These are phyloP conservation scores for Xestoiulus laeticollis DNA, from an alignment of 2,888 invertebrate species.

Conservation along the genomic window DNA sequence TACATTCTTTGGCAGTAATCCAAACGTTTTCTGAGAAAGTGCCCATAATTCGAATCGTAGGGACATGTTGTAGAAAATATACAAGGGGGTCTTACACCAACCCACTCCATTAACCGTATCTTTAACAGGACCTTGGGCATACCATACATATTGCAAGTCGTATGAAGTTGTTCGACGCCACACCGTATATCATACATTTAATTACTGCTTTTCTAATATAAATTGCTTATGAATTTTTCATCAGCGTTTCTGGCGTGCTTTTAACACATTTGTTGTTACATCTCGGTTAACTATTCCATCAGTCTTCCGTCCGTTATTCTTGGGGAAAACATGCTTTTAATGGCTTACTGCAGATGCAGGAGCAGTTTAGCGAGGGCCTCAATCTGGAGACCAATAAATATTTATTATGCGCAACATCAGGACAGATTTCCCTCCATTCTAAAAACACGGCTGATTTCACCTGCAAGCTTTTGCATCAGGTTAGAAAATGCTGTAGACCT, in stretches of 20 bases:
- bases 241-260: not conserved
- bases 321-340: not conserved
- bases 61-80: not conserved
- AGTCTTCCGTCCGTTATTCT: not conserved
- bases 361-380: not conserved
- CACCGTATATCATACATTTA: not conserved
- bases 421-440: not conserved
- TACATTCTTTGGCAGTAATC: not conserved
- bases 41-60: not conserved
- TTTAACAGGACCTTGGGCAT: not conserved
- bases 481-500: not conserved
- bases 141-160: not conserved
- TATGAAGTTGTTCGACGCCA: not conserved
- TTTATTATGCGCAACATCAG: constrained; percentile 17
- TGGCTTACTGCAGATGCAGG: not conserved
- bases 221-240: constrained; percentile 5
- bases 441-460: constrained; percentile 15
- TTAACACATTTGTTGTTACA: not conserved
- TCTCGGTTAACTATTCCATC: constrained; percentile 1
- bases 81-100: not conserved
- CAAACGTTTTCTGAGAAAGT: not conserved
- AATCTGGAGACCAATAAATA: constrained; percentile 17
- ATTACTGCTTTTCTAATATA: not conserved
- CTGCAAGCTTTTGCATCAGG: not conserved
- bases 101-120: not conserved